These are phyloP conservation scores for Euleptes europaea DNA, from an alignment of 2,113 vertebrate genomes.

Conservation along the genomic window DNA sequence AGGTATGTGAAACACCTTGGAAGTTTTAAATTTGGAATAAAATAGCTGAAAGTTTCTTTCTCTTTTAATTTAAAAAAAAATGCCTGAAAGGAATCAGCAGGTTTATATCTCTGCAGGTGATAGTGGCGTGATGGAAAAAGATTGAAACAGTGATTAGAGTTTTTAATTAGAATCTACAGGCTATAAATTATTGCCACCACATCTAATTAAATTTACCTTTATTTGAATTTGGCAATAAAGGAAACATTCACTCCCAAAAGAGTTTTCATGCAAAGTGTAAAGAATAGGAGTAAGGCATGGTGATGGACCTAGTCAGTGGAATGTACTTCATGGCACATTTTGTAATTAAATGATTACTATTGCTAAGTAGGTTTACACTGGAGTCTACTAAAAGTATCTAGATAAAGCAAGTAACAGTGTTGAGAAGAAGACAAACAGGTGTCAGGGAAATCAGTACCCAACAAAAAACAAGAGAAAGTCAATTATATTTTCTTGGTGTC, in stretches of 20 bases:
- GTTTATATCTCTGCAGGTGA: conserved; percentile 56
- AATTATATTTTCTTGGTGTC: too few relatives aligned
- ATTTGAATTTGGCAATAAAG: conserved; percentile 40
- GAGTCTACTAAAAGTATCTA: not conserved
- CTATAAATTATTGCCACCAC: conserved; percentile 57
- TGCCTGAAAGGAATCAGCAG: conserved; percentile 49
- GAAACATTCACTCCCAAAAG: not conserved
- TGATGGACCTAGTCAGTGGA: not conserved
- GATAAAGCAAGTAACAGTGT: not conserved
- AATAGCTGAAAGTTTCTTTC: conserved; percentile 38
- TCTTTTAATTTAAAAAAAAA: not conserved
- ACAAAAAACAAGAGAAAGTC: too few relatives aligned
- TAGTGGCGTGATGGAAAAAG: conserved; percentile 44
- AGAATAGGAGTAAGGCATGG: not conserved
- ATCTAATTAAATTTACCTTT: conserved; percentile 50
- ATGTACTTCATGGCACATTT: not conserved
- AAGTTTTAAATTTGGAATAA: conserved; percentile 2
- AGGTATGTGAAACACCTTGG: not conserved
- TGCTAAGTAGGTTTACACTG: not conserved
- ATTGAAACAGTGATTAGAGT: conserved; percentile 57
- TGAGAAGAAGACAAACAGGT: not conserved
- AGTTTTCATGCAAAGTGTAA: conserved; percentile 15
- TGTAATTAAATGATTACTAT: not conserved
- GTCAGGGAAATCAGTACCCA: too few relatives aligned
- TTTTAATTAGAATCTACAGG: conserved; percentile 64